Evolutionary conservation across 2,888 invertebrate species (phyloP).

Genomic region (Chymomyza caudatula): DNA sequence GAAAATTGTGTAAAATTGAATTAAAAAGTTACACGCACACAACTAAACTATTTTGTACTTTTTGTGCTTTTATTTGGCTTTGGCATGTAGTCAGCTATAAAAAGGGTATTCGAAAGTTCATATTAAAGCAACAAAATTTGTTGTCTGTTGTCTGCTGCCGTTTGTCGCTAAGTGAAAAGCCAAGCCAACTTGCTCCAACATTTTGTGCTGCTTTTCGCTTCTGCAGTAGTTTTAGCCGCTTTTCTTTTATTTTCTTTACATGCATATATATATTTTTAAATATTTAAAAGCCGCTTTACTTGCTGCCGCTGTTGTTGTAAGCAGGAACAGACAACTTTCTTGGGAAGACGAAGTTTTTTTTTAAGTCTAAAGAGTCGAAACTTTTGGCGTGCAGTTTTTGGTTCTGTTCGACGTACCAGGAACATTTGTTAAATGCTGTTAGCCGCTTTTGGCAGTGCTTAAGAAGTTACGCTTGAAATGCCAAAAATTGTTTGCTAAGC

Average conservation of each 20-base stretch:
- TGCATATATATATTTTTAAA: slow-evolving; percentile 1
- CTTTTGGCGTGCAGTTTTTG: neutral
- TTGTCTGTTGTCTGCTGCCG: slow-evolving; percentile 22
- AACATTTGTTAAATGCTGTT: slow-evolving; percentile 15
- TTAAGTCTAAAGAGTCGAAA: neutral
- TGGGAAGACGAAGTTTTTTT: slow-evolving; percentile 6
- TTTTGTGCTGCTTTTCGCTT: slow-evolving; percentile 26
- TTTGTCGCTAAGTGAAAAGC: slow-evolving; percentile 59
- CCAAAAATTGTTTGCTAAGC: slow-evolving; percentile 27
- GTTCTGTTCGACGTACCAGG: neutral
- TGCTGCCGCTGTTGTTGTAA: slow-evolving; percentile 6
- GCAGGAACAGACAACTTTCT: neutral
- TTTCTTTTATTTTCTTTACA: neutral
- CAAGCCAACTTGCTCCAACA: slow-evolving; percentile 53
- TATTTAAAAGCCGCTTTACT: slow-evolving; percentile 64
- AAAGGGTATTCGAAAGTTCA: neutral
- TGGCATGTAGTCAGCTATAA: neutral
- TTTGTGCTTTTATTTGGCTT: no score
- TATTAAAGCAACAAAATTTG: neutral
- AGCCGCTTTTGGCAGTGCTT: slow-evolving; percentile 16
- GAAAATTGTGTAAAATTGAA: neutral
- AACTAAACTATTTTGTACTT: neutral
- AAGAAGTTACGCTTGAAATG: slow-evolving; percentile 25
- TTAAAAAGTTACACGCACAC: neutral
- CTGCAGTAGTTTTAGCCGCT: neutral